phyloP scores from a whole-genome alignment of 2,113 vertebrate genomes.

The Taxidea taxus region DNA sequence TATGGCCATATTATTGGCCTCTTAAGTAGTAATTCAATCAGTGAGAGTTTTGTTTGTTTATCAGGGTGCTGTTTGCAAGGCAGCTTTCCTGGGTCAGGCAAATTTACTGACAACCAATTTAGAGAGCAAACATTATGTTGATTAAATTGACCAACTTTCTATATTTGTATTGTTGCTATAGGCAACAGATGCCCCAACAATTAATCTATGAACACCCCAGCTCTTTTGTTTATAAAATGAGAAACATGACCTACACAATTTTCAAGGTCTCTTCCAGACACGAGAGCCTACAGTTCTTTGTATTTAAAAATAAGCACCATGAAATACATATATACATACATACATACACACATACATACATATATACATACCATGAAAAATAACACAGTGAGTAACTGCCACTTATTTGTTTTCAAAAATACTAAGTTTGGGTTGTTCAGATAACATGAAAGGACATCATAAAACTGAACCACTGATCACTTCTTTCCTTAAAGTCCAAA shows the following conservation, averaged over 20 bases:
- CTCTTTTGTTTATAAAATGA: background rate
- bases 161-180: background rate
- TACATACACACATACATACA: background rate
- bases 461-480: background rate
- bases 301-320: background rate
- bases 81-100: background rate
- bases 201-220: background rate
- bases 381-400: background rate
- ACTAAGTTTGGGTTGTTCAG: background rate
- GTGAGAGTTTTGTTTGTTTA: background rate
- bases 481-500: background rate
- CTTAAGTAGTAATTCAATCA: background rate
- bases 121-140: slow-evolving; percentile 20
- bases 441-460: background rate
- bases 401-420: slow-evolving; percentile 7
- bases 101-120: slow-evolving; percentile 43
- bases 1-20: background rate
- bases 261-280: background rate
- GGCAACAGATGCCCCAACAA: background rate
- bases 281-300: background rate
- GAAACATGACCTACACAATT: background rate
- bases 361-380: background rate
- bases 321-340: background rate
- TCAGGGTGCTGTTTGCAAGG: background rate
- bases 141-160: background rate